Percentiles rank a stretch among this genome's conserved stretches.
These are phyloP conservation scores for Odiellus spinosus DNA, from an alignment of 2,888 invertebrate species.

Conservation along the genomic window DNA sequence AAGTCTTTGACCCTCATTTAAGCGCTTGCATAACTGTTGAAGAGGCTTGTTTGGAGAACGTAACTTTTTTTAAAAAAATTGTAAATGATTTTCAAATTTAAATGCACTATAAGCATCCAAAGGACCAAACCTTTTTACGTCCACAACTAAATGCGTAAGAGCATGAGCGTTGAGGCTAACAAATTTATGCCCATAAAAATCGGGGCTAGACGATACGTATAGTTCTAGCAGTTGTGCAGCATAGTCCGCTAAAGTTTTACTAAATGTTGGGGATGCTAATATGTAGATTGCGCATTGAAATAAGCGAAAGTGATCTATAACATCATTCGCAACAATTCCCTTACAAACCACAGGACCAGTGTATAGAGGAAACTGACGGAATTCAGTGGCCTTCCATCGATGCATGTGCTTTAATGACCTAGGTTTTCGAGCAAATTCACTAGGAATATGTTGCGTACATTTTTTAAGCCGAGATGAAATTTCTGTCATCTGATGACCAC, in stretches of 20 bases:
- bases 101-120: constrained; percentile 20
- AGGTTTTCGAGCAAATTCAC: constrained; percentile 23
- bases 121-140: constrained; percentile 18
- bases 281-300: constrained; percentile 17
- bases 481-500: neutral
- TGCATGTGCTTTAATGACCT: constrained; percentile 20
- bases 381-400: constrained; percentile 25
- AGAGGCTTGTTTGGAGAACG: constrained; percentile 1
- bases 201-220: constrained; percentile 18
- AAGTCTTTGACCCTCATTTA: too few relatives aligned
- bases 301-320: constrained; percentile 20
- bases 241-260: constrained; percentile 13
- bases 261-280: constrained; percentile 4
- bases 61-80: constrained; percentile 15
- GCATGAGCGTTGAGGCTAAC: constrained; percentile 23
- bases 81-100: constrained; percentile 21
- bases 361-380: constrained; percentile 22
- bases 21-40: neutral
- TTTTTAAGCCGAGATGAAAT: neutral
- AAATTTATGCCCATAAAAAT: constrained; percentile 19
- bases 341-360: constrained; percentile 21
- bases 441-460: neutral
- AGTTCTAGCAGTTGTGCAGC: constrained; percentile 16
- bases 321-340: constrained; percentile 10
- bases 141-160: constrained; percentile 21